Evolutionary conservation across 2,888 invertebrate genomes (phyloP), one percentile per base, ranked within the genome.

Genomic region (Clunio marinus): DNA sequence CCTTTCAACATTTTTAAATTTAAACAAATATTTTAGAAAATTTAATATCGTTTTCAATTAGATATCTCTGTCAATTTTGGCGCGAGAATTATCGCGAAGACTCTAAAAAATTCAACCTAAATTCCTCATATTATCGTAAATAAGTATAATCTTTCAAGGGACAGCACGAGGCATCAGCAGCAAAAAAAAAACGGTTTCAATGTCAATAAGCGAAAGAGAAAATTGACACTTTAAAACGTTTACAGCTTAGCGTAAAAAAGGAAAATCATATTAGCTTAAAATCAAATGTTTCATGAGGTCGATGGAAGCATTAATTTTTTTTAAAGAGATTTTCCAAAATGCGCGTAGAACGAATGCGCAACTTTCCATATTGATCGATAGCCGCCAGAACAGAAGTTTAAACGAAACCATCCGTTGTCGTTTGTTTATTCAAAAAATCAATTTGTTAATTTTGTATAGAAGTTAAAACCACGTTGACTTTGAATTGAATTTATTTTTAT

Each of bases 221-320:
- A 58, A 58, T 58, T 24, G 25, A 58, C 58, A 17, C 25, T n/a
- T 46, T 32, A 17, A 3, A 41, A 41, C 41, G 7, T 7, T 22
- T 32, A 32, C 32, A 8, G 32, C 32, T 32, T 32, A 7, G 32
- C 5, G 22, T 22, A 51, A 51, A 22, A n/a, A 51, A 51, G 51
- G 20, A 41, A 22, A 22, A 22, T 51, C n/a, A n/a, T n/a, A n/a
- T n/a, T n/a, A n/a, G n/a, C n/a, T n/a, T n/a, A n/a, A n/a, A n/a
- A n/a, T n/a, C n/a, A n/a, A n/a, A n/a, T n/a, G n/a, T n/a, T n/a
- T n/a, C n/a, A 22, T 51, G 17, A 22, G 51, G 5, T 51, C 17
- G 51, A 51, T 51, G 51, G 51, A 51, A 51, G 51, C 22, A 51
- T 32, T n/a, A n/a, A n/a, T n/a, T n/a, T n/a, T n/a, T n/a, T n/a